Evolutionary conservation across 1,140 invertebrate genomes (phyloP).

Genomic region (Microplitis demolitor): DNA sequence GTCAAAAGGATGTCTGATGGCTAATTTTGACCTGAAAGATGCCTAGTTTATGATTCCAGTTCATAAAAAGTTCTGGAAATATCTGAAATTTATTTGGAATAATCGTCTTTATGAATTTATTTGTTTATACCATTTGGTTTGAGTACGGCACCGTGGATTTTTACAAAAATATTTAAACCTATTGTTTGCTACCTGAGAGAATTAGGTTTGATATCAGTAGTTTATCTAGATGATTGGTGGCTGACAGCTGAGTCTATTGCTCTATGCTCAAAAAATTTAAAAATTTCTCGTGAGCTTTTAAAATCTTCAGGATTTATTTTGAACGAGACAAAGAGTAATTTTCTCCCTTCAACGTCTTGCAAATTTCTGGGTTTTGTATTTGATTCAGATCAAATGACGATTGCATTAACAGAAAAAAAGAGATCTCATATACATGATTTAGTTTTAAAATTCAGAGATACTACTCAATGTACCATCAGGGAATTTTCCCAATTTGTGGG

Average conservation of each 20-base stretch:
- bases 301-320: conserved; percentile 37
- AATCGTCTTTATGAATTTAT: conserved; percentile 27
- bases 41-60: conserved; percentile 34
- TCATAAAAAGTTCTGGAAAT: conserved; percentile 23
- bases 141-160: conserved; percentile 24
- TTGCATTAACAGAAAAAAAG: conserved; percentile 33
- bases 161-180: conserved; percentile 36
- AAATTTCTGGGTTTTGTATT: conserved; percentile 40
- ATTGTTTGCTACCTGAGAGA: conserved; percentile 27
- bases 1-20: too few species aligned
- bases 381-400: conserved; percentile 24
- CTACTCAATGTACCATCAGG: conserved; percentile 29
- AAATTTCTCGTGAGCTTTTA: conserved; percentile 20
- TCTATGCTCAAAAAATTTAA: conserved; percentile 21
- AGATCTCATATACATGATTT: conserved; percentile 13
- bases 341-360: conserved; percentile 12
- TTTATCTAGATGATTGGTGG: conserved; percentile 33
- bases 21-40: conserved; percentile 41
- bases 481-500: conserved; percentile 36
- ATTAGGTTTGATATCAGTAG: conserved; percentile 16
- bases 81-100: conserved; percentile 30
- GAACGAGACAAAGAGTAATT: conserved; percentile 29
- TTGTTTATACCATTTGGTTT: conserved; percentile 31
- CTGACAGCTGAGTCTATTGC: conserved; percentile 3
- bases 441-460: conserved; percentile 5